A percentile compares a stretch with the other conserved stretches of the same genome.
phyloP scores from a whole-genome alignment of 2,113 vertebrate species.

The Cnemophilus loriae region DNA sequence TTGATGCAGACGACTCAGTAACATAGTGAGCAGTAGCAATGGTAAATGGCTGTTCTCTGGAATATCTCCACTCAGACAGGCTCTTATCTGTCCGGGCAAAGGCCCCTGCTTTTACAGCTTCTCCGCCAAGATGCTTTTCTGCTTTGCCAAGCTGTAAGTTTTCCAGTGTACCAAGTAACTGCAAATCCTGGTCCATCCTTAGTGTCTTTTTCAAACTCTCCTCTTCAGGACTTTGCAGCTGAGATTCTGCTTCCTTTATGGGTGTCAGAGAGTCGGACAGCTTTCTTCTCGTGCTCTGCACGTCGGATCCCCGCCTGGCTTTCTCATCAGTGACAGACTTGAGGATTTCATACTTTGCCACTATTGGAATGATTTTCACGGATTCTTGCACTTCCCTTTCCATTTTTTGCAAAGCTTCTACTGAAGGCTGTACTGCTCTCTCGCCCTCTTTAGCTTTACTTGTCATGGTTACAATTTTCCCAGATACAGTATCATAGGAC shows the following conservation, averaged over 20 bases:
- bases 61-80: constrained; percentile 73
- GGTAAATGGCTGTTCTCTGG: constrained; percentile 73
- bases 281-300: constrained; percentile 60
- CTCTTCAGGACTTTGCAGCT: constrained; percentile 69
- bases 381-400: constrained; percentile 54
- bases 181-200: constrained; percentile 3
- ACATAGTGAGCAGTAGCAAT: constrained; percentile 76
- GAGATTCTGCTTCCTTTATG: constrained; percentile 79
- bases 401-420: constrained; percentile 49
- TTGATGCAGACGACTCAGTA: constrained; percentile 75
- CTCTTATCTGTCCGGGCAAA: constrained; percentile 70
- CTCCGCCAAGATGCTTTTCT: constrained; percentile 26
- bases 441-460: constrained; percentile 70
- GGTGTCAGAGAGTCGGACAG: constrained; percentile 74
- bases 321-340: constrained; percentile 69
- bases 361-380: constrained; percentile 63
- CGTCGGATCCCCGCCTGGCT: constrained; percentile 71
- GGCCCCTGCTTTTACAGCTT: constrained; percentile 55
- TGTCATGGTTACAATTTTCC: constrained; percentile 82
- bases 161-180: constrained; percentile 11
- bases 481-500: constrained; percentile 82
- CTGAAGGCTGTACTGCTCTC: constrained; percentile 31
- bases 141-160: not conserved
- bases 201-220: constrained; percentile 48
- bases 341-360: constrained; percentile 79